Base-by-base conservation (phyloP, 53 echinoderm and acorn worm genomes). In the Paracentrotus lividus region DNA sequence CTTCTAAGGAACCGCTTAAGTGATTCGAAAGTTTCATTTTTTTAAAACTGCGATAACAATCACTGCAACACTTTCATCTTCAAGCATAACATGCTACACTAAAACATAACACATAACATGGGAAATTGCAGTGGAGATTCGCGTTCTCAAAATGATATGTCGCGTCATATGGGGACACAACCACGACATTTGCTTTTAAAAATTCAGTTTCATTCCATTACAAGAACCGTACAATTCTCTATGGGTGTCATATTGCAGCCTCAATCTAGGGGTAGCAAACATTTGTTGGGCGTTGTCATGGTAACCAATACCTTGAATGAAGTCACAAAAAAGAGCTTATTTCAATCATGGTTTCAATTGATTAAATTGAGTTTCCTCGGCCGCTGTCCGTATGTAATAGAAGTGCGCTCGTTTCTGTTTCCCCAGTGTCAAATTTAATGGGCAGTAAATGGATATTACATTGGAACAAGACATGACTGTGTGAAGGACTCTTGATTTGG, bases 271-370 rank as follows among this genome's bases (percentile, higher is more conserved):
- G 81, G 81, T 47, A 81, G 81, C 81, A 81, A 81, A 81, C 81
- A 81, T 23, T 81, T 81, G 81, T 49, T 81, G 81, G 47, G 47
- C 20, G 42, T 81, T 81, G 33, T 47, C 47, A 81, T 81, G 81
- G 81, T n/a, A 81, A 81, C 81, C 81, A 81, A 81, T 81, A 47
- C 45, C 5, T 47, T 45, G 45, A 47, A 81, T 81, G 13, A 47
- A 81, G 81, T 45, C 8, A 45, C n/a, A n/a, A 38, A 14, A 81
- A 81, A 47, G 81, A 47, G 45, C 24, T 81, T 44, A 45, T 81
- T 81, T 47, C 81, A 81, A 81, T 81, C 47, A 24, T 81, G 81
- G n/a, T 81, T 81, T 47, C 81, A 81, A 81, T 81, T 81, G 23
- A 1, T 2, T 45, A 81, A 81, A 47, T 81, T 81, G 81, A 47